phyloP scores from a whole-genome alignment of 2,113 vertebrate species.

The Alligator sinensis region DNA sequence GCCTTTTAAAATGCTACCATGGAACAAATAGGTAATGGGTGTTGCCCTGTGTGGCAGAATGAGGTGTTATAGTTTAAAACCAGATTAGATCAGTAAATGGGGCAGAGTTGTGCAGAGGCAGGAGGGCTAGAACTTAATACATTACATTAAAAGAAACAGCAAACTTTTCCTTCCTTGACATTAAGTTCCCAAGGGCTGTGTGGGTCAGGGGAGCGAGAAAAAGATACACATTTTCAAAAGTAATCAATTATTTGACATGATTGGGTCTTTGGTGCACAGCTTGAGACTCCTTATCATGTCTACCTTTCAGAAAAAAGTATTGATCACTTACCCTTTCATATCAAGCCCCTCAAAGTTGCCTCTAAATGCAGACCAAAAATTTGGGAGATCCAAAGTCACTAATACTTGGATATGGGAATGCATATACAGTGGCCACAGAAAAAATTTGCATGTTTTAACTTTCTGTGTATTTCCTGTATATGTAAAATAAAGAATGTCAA shows the following conservation, averaged over 20 bases:
- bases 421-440: neutral
- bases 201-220: too few species aligned
- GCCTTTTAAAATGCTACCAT: neutral
- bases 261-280: neutral
- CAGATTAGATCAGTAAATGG: neutral
- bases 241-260: neutral
- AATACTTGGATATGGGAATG: slow-evolving; percentile 4
- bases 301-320: slow-evolving; percentile 5
- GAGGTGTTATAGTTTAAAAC: neutral
- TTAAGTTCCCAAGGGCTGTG: neutral
- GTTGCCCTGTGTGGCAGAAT: neutral
- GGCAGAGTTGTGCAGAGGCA: neutral
- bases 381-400: neutral
- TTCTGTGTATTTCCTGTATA: neutral
- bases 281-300: neutral
- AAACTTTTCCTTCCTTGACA: neutral
- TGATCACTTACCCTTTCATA: neutral
- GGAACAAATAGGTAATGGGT: neutral
- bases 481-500: neutral
- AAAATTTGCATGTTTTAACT: slow-evolving; percentile 11
- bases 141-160: neutral
- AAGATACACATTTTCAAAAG: neutral
- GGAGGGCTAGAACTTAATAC: neutral
- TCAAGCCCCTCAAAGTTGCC: neutral
- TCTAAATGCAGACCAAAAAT: slow-evolving; percentile 6